Base-by-base conservation (phyloP, 2,113 vertebrate genomes). In the Atrichornis clamosus region DNA sequence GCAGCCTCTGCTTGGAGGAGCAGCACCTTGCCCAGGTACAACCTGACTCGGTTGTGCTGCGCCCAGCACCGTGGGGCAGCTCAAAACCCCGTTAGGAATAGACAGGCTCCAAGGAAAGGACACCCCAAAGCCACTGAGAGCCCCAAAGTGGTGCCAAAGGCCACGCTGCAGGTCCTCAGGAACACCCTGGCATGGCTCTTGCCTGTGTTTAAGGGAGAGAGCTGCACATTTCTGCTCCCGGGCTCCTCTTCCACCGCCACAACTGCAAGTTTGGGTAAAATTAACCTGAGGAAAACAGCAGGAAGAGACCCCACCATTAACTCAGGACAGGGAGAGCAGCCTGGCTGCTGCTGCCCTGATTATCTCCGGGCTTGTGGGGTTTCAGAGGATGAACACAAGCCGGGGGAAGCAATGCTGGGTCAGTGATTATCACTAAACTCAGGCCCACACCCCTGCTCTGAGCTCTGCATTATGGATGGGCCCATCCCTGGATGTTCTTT, bases 21-120 rank as follows among this genome's bases (percentile, higher is more conserved):
- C 42, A 32, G 20, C 27, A 14, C 68, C 77, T 87, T 42, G 44
- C 73, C n/a, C 52, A 19, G n/a, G 42, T 13, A 11, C 4, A 39
- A 3, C 4, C 59, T 4, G 12, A 23, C 65, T 15, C 6, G 3
- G 0, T 1, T 9, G 15, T 13, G 9, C 37, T 49, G 42, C 63
- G 35, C 41, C 42, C 21, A 44, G 44, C 21, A 23, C 16, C 5
- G 32, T 2, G 53, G 53, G 59, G 52, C 64, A 44, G 44, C 9
- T 16, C 78, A 26, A 13, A 49, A 14, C 37, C 59, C 67, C 7
- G 13, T 8, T 20, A 41, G 46, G 33, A n/a, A 64, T 39, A 15
- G 8, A 2, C 5, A 4, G 27, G 15, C 10, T 11, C 39, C n/a
- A 46, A 69, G 62, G n/a, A 53, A 65, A 80, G 42, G 23, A 39